phyloP scores from a whole-genome alignment of 2,797 vertebrate species.

The Nyctalus aviator region DNA sequence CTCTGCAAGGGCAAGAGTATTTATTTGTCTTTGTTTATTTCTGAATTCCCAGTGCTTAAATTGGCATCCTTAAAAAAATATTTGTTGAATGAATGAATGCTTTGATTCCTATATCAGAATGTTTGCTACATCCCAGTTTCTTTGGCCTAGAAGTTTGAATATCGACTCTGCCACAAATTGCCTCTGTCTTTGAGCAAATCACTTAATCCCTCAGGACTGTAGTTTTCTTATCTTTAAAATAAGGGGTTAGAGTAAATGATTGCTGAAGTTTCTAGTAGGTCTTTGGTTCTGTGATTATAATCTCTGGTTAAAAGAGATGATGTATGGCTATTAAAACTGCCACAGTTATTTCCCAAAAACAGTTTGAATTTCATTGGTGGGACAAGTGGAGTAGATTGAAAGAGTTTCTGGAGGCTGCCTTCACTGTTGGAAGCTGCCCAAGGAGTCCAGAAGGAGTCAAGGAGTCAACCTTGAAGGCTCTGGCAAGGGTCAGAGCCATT shows the following conservation, averaged over 20 bases:
- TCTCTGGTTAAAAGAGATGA: conserved; percentile 57
- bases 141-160: conserved; percentile 64
- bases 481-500: no score
- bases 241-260: conserved; percentile 77
- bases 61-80: conserved; percentile 49
- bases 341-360: conserved; percentile 73
- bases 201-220: conserved; percentile 64
- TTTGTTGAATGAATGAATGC: conserved; percentile 44
- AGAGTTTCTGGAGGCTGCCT: conserved; percentile 44
- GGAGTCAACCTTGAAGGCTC: no score
- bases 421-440: neutral
- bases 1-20: conserved; percentile 1
- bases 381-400: conserved; percentile 51
- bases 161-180: conserved; percentile 73
- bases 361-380: conserved; percentile 69
- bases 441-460: no score
- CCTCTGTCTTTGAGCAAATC: conserved; percentile 74
- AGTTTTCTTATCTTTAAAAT: conserved; percentile 79
- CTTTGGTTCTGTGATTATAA: conserved; percentile 76
- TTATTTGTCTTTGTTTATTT: conserved; percentile 58
- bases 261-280: conserved; percentile 63
- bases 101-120: conserved; percentile 50
- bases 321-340: conserved; percentile 73
- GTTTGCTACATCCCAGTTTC: conserved; percentile 28
- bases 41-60: conserved; percentile 35